Evolutionary conservation across 92 coral and sea anemone genomes (phyloP).

Genomic region (Epizoanthus ramosus): DNA sequence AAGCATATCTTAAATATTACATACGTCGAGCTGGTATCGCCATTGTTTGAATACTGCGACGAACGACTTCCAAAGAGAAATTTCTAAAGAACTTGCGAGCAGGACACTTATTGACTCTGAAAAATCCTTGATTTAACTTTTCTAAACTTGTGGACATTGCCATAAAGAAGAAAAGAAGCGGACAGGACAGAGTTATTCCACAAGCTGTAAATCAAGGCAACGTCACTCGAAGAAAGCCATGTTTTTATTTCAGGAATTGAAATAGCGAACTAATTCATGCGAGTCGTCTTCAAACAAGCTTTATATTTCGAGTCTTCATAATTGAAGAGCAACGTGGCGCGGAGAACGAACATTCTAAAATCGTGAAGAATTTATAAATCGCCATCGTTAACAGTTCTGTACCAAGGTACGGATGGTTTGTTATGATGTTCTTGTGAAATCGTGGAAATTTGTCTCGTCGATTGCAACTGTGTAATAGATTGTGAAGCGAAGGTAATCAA

Average conservation of each 20-base stretch:
- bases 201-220: not conserved
- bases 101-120: slow-evolving; percentile 11
- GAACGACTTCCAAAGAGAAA: slow-evolving; percentile 37
- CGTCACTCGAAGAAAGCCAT: slow-evolving; percentile 28
- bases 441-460: slow-evolving; percentile 27
- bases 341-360: slow-evolving; percentile 19
- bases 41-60: slow-evolving; percentile 54
- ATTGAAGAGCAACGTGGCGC: slow-evolving; percentile 3
- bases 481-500: slow-evolving; percentile 8
- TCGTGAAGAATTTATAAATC: slow-evolving; percentile 13
- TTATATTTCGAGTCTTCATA: slow-evolving; percentile 15
- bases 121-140: not conserved
- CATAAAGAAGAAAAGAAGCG: not conserved
- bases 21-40: slow-evolving; percentile 67
- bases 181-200: not conserved
- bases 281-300: slow-evolving; percentile 36
- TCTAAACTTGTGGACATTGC: not conserved
- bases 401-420: not conserved
- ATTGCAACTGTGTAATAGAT: not conserved
- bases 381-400: not conserved
- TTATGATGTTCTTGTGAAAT: slow-evolving; percentile 31
- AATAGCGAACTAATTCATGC: slow-evolving; percentile 29
- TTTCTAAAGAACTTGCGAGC: slow-evolving; percentile 38
- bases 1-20: slow-evolving; percentile 85
- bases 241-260: slow-evolving; percentile 26